phyloP scores from a whole-genome alignment of 2,797 vertebrate species.

The Sebastes jordani region DNA sequence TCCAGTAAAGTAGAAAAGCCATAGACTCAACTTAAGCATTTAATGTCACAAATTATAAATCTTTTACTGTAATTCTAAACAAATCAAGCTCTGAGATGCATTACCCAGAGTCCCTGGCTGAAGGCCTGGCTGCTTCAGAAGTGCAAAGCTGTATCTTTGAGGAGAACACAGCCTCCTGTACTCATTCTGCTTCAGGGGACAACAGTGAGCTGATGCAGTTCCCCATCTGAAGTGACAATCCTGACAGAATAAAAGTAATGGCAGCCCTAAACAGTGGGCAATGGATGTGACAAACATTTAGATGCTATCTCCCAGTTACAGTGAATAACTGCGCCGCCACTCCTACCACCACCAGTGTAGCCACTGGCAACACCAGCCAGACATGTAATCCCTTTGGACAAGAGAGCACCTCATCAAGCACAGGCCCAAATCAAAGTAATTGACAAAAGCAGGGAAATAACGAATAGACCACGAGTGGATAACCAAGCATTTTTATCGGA shows the following conservation, averaged over 20 bases:
- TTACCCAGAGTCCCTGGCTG: slow-evolving; percentile 48
- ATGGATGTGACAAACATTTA: slow-evolving; percentile 86
- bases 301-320: slow-evolving; percentile 83
- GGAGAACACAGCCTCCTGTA: slow-evolving; percentile 60
- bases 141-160: slow-evolving; percentile 51
- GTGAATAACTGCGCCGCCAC: slow-evolving; percentile 73
- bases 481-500: slow-evolving; percentile 28
- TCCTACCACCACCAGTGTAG: slow-evolving; percentile 71
- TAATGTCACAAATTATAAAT: slow-evolving; percentile 31
- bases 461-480: slow-evolving; percentile 57
- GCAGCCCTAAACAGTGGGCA: slow-evolving; percentile 75
- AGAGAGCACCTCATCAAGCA: slow-evolving; percentile 81
- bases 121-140: slow-evolving; percentile 40
- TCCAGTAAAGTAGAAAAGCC: not conserved
- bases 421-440: slow-evolving; percentile 85
- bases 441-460: slow-evolving; percentile 77
- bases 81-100: slow-evolving; percentile 27
- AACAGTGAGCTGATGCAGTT: slow-evolving; percentile 70
- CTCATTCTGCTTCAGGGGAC: slow-evolving; percentile 77
- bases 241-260: slow-evolving; percentile 84
- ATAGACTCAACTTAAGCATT: slow-evolving; percentile 1
- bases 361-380: slow-evolving; percentile 82
- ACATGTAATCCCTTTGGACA: slow-evolving; percentile 84
- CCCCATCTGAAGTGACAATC: slow-evolving; percentile 82
- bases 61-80: slow-evolving; percentile 11